Percentiles rank a stretch among this genome's conserved stretches.
These are phyloP conservation scores for Gnathonemus echidnorhynchus DNA, from an alignment of 2,113 vertebrate species.

Conservation along the genomic window DNA sequence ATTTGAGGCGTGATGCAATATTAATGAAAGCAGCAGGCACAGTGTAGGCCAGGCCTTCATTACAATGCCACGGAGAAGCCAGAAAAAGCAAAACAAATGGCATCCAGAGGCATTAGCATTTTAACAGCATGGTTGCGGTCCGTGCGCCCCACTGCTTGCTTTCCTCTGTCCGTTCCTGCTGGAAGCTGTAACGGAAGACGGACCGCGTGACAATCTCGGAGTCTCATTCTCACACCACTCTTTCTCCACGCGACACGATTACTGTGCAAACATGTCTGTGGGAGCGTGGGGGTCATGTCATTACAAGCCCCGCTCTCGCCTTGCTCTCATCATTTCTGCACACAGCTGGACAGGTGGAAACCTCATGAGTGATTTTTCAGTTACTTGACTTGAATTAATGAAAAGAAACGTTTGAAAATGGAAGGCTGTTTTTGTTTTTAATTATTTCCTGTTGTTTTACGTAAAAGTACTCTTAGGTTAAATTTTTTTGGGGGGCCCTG, in stretches of 20 bases:
- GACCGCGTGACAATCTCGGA: neutral
- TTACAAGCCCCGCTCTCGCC: neutral
- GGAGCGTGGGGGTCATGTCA: neutral
- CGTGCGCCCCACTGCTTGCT: neutral
- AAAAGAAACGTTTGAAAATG: neutral
- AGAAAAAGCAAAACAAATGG: conserved; percentile 6
- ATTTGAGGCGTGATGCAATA: conserved; percentile 12
- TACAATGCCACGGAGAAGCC: neutral
- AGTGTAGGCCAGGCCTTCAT: neutral
- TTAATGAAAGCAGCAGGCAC: conserved; percentile 7
- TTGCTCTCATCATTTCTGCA: neutral
- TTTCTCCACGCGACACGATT: neutral
- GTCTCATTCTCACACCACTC: neutral
- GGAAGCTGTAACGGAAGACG: neutral
- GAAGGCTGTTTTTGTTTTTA: neutral
- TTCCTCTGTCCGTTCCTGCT: neutral
- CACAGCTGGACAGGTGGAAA: conserved; percentile 3
- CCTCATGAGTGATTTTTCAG: neutral
- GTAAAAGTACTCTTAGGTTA: neutral
- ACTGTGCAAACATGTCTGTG: neutral
- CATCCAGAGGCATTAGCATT: conserved; percentile 5
- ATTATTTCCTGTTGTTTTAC: neutral
- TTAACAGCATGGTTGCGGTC: neutral
- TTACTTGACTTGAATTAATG: neutral
- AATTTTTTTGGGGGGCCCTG: neutral